Conservation (phyloP, 2,797 vertebrate species). For the Characodon lateralis region DNA sequence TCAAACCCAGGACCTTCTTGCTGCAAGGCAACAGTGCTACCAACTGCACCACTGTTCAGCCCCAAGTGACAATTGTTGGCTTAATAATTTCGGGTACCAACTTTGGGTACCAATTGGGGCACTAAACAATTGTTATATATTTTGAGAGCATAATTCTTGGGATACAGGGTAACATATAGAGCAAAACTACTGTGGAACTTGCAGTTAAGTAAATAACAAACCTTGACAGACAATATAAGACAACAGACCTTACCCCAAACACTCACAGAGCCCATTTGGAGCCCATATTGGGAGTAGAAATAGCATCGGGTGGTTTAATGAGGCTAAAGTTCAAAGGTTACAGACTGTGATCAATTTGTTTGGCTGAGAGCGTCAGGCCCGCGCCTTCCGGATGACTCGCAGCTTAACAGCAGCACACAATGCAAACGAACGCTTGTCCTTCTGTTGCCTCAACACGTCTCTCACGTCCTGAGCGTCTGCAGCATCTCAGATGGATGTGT, state of each 20-base stretch:
- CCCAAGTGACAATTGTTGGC: background rate
- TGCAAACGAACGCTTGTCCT: conserved; percentile 28
- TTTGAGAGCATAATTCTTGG: conserved; percentile 22
- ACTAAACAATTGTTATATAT: conserved; percentile 30
- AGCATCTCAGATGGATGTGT: background rate
- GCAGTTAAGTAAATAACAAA: conserved; percentile 6
- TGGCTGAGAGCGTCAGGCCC: conserved; percentile 39
- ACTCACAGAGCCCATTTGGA: conserved; percentile 66
- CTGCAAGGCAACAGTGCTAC: too few relatives aligned
- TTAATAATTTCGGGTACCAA: background rate
- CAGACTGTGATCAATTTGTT: conserved; percentile 77
- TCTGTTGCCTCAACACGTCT: background rate
- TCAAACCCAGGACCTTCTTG: too few relatives aligned
- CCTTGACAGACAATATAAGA: conserved; percentile 51
- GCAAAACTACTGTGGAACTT: conserved; percentile 1
- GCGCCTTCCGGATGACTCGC: conserved; percentile 31
- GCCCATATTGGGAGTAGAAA: conserved; percentile 42
- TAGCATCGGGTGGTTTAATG: conserved; percentile 48
- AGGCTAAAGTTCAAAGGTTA: conserved; percentile 68
- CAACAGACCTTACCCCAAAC: conserved; percentile 45
- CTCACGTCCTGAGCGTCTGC: background rate
- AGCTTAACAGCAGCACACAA: conserved; percentile 29
- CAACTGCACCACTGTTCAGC: too few relatives aligned
- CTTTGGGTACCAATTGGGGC: background rate
- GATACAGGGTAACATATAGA: conserved; percentile 1